phyloP scores from a whole-genome alignment of 2,113 vertebrate genomes.

The Rhinogobius similis region DNA sequence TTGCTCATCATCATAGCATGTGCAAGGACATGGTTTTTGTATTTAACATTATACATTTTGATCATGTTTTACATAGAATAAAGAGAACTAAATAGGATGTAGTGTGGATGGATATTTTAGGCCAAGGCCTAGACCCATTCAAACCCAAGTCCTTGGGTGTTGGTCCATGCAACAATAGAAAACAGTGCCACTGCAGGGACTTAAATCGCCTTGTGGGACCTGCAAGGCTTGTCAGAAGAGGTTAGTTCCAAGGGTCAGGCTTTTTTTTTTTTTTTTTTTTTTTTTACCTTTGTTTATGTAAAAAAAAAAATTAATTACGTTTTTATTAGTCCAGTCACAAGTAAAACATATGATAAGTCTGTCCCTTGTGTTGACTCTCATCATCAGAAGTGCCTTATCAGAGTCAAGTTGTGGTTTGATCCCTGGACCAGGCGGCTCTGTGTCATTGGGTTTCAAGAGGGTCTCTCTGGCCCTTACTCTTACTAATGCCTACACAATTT shows the following conservation, averaged over 20 bases:
- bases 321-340: background rate
- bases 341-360: background rate
- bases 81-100: background rate
- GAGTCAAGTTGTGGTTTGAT: constrained; percentile 75
- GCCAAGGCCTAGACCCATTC: constrained; percentile 24
- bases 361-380: background rate
- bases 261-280: background rate
- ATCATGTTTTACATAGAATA: background rate
- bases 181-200: constrained; percentile 40
- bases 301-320: too few species aligned
- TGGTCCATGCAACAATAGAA: constrained; percentile 30
- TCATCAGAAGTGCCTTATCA: constrained; percentile 49
- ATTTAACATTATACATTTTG: background rate
- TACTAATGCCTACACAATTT: constrained; percentile 59
- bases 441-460: constrained; percentile 75
- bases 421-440: constrained; percentile 68
- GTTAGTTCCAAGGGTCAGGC: constrained; percentile 29
- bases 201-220: constrained; percentile 43
- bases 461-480: constrained; percentile 53
- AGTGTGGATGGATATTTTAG: background rate
- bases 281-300: background rate
- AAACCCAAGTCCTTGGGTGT: constrained; percentile 38
- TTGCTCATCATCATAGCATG: background rate
- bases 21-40: background rate
- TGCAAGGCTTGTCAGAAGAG: constrained; percentile 19